Percentiles rank a stretch among this genome's conserved stretches.
These are phyloP conservation scores for Oscarella lobularis DNA, from an alignment of 37 sponge, comb jelly and placozoan species.

Conservation along the genomic window DNA sequence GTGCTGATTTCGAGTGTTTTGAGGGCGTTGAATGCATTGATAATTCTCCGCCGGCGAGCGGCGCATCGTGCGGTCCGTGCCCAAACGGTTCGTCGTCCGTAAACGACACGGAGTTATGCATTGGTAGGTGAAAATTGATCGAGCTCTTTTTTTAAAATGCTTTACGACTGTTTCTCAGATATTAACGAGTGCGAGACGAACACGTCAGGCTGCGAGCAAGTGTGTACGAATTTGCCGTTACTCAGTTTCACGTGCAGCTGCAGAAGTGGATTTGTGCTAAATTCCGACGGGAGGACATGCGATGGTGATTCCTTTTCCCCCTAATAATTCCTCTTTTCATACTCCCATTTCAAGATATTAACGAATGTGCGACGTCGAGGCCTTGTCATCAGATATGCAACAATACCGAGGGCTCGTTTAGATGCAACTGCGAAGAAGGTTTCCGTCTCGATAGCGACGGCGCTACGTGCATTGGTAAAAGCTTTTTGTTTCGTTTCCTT, in stretches of 20 bases:
- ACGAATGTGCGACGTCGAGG: background rate
- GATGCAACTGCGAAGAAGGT: constrained; percentile 24
- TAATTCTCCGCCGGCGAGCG: constrained; percentile 27
- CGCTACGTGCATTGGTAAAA: background rate
- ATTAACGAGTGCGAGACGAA: background rate
- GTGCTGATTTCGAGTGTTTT: constrained; percentile 30
- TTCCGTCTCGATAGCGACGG: constrained; percentile 1
- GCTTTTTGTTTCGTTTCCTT: too few species aligned
- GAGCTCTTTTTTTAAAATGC: background rate
- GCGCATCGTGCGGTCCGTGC: constrained; percentile 44
- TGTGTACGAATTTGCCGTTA: too few species aligned
- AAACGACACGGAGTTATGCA: constrained; percentile 37
- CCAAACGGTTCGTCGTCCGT: constrained; percentile 14
- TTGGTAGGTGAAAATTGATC: constrained; percentile 13
- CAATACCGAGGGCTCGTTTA: constrained; percentile 31
- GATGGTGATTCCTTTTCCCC: background rate
- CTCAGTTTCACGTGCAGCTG: background rate
- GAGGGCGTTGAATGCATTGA: constrained; percentile 33
- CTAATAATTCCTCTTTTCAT: background rate
- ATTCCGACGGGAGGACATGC: background rate
- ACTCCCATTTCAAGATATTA: background rate
- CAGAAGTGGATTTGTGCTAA: background rate
- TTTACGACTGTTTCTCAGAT: too few species aligned
- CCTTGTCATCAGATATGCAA: constrained; percentile 35
- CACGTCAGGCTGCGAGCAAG: too few species aligned